phyloP scores from a whole-genome alignment of 2,888 invertebrate genomes.

The Drosophila paramelanica region DNA sequence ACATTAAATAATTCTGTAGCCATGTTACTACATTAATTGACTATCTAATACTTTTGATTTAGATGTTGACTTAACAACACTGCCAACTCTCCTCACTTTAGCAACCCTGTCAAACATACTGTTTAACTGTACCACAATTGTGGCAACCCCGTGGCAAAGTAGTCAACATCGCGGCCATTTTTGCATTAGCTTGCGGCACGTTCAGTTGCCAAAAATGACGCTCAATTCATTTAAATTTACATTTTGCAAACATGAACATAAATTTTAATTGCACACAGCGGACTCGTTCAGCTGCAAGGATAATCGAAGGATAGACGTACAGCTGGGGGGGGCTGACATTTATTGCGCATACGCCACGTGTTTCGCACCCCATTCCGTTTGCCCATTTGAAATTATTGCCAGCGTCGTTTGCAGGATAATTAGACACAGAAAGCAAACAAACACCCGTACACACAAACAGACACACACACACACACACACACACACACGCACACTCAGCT shows the following conservation, averaged over 20 bases:
- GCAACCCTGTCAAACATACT: neutral
- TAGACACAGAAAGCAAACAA: constrained; percentile 30
- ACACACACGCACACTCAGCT: constrained; percentile 2
- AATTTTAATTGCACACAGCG: constrained; percentile 72
- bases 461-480: neutral
- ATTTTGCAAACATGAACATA: constrained; percentile 65
- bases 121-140: neutral
- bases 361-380: constrained; percentile 58
- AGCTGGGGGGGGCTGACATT: constrained; percentile 16
- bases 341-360: constrained; percentile 52
- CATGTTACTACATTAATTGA: neutral
- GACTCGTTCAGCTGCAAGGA: constrained; percentile 51
- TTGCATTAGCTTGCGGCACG: constrained; percentile 2
- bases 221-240: constrained; percentile 51
- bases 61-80: neutral
- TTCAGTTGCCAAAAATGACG: constrained; percentile 5
- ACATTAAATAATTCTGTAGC: too few relatives aligned
- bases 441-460: neutral
- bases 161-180: constrained; percentile 11
- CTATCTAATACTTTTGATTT: neutral
- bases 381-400: constrained; percentile 47
- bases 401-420: constrained; percentile 51
- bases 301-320: constrained; percentile 45
- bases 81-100: neutral
- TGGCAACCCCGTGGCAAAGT: neutral